Base-by-base conservation (phyloP, 2,797 vertebrate species). In the Acrossocheilus wenchowensis region DNA sequence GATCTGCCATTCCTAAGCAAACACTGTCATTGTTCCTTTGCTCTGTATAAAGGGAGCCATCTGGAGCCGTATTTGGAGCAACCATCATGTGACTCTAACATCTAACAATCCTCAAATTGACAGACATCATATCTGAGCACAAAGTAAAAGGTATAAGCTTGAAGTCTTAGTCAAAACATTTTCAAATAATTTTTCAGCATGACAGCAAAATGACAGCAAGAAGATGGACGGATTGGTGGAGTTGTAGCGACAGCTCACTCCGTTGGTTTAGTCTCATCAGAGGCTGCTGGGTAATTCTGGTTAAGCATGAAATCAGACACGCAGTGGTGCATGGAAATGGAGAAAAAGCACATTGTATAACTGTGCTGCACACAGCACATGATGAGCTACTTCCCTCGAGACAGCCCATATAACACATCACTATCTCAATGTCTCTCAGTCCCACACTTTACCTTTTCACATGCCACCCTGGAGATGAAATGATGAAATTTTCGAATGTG, bases 401-500 rank as follows among this genome's bases (percentile, higher is more conserved):
- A 81, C 69, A 75, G 87, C 74, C 89, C 90, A 26, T 92, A 93
- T 93, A 92, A 94, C 93, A 94, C 90, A 94, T 94, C 23, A 48
- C 69, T 82, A 86, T 85, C 89, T 88, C 89, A 88, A 88, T 93
- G 92, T 94, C 92, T 94, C 93, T 90, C 89, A 62, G 86, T 82
- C 48, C 43, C 87, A 92, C 87, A 92, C 88, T 90, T 94, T 93
- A 92, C 91, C 91, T 92, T 91, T 82, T 75, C 86, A 88, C 88
- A 34, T 66, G 54, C 62, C 81, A 79, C 69, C 78, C n/a, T 57
- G 17, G 78, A 88, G 73, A 93, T 94, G 91, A 94, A 94, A 92
- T 93, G 94, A 94, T 94, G 78, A 94, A 90, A 90, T 78, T 88
- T 86, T 82, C 85, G 89, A 60, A 91, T 90, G 89, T 89, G 91